These are phyloP conservation scores for Heterotis niloticus DNA, from an alignment of 2,113 vertebrate genomes.

Conservation along the genomic window DNA sequence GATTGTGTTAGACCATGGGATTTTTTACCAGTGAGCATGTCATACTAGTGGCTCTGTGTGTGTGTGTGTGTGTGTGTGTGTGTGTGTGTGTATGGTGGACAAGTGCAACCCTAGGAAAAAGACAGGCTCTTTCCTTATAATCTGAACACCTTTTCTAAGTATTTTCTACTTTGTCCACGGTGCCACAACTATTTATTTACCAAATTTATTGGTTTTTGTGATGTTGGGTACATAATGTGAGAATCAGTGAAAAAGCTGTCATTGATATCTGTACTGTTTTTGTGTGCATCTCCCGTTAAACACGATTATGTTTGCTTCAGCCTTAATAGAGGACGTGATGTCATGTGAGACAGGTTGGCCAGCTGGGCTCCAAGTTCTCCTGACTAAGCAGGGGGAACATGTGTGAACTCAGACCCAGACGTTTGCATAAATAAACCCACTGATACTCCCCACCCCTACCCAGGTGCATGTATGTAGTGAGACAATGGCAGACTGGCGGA, in stretches of 20 bases:
- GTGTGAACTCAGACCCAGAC: conserved; percentile 17
- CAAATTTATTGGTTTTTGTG: too few relatives aligned
- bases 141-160: too few relatives aligned
- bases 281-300: neutral
- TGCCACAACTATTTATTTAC: too few relatives aligned
- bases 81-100: neutral
- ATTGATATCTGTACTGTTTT: too few relatives aligned
- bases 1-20: neutral
- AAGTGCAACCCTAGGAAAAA: too few relatives aligned
- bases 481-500: neutral
- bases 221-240: too few relatives aligned
- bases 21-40: conserved; percentile 1
- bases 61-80: conserved; percentile 1
- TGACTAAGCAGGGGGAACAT: conserved; percentile 7
- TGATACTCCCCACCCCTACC: neutral
- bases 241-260: too few relatives aligned
- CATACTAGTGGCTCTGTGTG: neutral
- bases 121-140: too few relatives aligned
- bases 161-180: too few relatives aligned
- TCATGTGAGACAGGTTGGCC: neutral
- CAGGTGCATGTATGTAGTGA: neutral
- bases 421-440: conserved; percentile 17
- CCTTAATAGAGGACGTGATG: neutral
- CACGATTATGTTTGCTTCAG: neutral
- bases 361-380: neutral